Conservation (phyloP, 2,113 vertebrate genomes). For the Theristicus caerulescens region DNA sequence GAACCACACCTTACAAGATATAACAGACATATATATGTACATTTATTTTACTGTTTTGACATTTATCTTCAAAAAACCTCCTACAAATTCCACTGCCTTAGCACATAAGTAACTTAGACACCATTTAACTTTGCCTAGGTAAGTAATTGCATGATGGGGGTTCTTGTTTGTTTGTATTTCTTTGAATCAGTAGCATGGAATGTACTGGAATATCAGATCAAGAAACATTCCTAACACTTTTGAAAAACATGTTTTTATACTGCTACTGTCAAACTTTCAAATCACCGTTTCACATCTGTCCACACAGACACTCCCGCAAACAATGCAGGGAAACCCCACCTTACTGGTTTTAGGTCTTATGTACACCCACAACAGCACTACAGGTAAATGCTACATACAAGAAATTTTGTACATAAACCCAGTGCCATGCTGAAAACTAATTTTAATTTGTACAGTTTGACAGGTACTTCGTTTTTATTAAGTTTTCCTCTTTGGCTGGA, state of each 20-base stretch:
- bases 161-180: constrained; percentile 13
- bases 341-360: neutral
- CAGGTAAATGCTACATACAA: neutral
- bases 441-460: neutral
- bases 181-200: constrained; percentile 29
- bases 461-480: neutral
- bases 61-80: neutral
- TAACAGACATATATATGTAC: neutral
- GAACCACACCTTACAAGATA: neutral
- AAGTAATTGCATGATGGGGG: neutral
- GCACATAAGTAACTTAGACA: neutral
- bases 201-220: neutral
- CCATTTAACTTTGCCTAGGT: neutral
- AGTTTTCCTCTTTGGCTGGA: neutral
- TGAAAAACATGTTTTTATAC: neutral
- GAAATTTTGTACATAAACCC: neutral
- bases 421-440: neutral
- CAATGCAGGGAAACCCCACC: neutral
- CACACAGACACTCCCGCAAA: neutral
- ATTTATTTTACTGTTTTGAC: neutral
- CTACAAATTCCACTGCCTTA: neutral
- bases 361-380: neutral
- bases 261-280: neutral
- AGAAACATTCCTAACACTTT: constrained; percentile 21
- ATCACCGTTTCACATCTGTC: neutral